Base-by-base conservation (phyloP, 2,797 vertebrate species). In the Allobates femoralis region DNA sequence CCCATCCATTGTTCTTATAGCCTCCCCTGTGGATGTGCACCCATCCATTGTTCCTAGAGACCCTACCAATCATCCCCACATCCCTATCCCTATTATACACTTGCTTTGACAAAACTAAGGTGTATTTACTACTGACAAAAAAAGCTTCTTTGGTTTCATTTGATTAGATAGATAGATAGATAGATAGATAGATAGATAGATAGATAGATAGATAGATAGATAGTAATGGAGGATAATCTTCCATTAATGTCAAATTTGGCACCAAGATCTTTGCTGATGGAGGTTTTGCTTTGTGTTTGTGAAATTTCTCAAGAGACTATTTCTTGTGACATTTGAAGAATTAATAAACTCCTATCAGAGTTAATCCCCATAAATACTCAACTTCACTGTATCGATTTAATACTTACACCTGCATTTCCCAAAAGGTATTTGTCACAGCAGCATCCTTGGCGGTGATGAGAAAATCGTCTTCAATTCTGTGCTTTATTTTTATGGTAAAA, bases 301-400 rank as follows among this genome's bases (percentile, higher is more conserved):
- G 37, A 85, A 80, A 85, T 51, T 85, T 55, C 66, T 85, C 77
- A 16, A 62, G 75, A 71, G 84, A 85, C 84, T 80, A 62, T 74
- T 80, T 79, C 32, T 18, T 3, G 66, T 80, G 77, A 80, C 84
- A 85, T 85, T 26, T 85, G 67, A 85, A 74, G 77, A 85, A 85
- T 80, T 85, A 85, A 85, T 85, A 85, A 85, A 85, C 64, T 85
- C 77, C 79, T 80, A 80, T 85, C 84, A 80, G 53, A 85, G 77
- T 85, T 85, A 85, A 85, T 85, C 84, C 77, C 53, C 77, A 85
- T 85, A 85, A 85, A 85, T 85, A 80, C 84, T 85, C 66, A 80
- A 80, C 77, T 85, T 56, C 77, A 80, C 77, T 41, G 55, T 85
- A 85, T 85, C 23, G 84, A 85, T 85, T 85, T 85, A 85, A 80